Evolutionary conservation across 1,140 invertebrate species (phyloP), one percentile per base, ranked within the genome.

Genomic region (Neuroterus valhalla): DNA sequence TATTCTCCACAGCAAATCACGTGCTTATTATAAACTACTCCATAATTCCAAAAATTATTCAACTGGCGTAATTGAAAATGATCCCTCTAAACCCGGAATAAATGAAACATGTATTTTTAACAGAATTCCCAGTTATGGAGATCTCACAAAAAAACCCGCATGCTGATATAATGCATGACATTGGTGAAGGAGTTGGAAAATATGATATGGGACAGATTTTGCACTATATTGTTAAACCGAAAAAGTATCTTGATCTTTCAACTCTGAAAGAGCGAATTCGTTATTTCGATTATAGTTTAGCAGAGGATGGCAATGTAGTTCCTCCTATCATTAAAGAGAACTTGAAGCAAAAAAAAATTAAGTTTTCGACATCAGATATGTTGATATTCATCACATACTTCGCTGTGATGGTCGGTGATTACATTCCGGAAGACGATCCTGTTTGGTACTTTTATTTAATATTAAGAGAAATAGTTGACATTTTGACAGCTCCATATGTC

Each of bases 321-420:
- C 62, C 62, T n/a, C 26, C 62, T 66, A 66, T 66, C 31, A n/a
- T 12, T 38, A 12, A 15, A 15, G 43, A 42, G 43, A 14, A 68
- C 19, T 43, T 68, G 8, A 2, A 11, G n/a, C 43, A 44, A 31
- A 43, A 43, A 17, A 68, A n/a, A 11, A 26, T 68, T 42, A 68
- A 68, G 19, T 43, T 68, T n/a, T 68, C 66, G 43, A 12, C 66
- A 15, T 67, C 31, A 23, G 66, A 67, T 43, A 67, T 67, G 66
- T 23, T 38, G 23, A 38, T 38, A 11, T 68, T 68, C 11, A 43
- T 68, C 15, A 38, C 38, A 19, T 44, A 68, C 43, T 68, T 68
- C 17, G 38, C 38, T 68, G 43, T 68, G n/a, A 38, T 68, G 66
- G 42, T 44, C 15, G 66, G 66, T 31, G 66, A 67, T 42, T 67